Conservation (phyloP, 1,140 invertebrate species). For the Vollenhovia emeryi region DNA sequence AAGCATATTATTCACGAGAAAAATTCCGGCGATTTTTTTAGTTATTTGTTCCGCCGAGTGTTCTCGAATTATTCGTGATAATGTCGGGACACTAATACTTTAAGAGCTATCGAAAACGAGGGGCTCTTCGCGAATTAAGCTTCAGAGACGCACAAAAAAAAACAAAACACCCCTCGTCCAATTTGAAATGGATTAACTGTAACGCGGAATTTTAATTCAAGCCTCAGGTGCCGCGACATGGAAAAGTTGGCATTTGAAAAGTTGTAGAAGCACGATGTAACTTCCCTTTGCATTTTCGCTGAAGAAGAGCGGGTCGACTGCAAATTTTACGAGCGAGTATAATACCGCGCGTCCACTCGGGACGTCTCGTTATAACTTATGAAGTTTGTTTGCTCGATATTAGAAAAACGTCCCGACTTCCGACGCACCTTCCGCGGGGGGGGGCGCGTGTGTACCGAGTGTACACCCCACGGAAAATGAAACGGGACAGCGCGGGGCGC, state of each 20-base stretch:
- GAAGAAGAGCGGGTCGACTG: neutral
- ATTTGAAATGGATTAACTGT: neutral
- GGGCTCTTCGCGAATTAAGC: neutral
- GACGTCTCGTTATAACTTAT: neutral
- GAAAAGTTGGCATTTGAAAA: neutral
- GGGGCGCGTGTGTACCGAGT: neutral
- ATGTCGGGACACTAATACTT: neutral
- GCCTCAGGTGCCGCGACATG: neutral
- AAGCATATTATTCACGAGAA: neutral
- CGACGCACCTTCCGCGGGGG: neutral
- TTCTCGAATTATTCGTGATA: neutral
- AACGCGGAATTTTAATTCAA: neutral
- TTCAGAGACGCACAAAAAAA: neutral
- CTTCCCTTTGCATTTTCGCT: neutral
- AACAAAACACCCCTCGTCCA: neutral
- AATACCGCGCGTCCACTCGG: neutral
- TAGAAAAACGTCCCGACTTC: neutral
- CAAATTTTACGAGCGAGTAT: neutral
- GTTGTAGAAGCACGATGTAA: neutral
- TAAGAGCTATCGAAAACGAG: neutral
- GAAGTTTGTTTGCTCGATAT: neutral
- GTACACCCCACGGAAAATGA: neutral
- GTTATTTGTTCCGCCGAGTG: neutral
- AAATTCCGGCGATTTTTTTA: neutral
- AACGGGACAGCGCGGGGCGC: neutral